Evolutionary conservation across 2,888 invertebrate species (phyloP), one percentile per base, ranked within the genome.

Genomic region (Ametastegia equiseti): DNA sequence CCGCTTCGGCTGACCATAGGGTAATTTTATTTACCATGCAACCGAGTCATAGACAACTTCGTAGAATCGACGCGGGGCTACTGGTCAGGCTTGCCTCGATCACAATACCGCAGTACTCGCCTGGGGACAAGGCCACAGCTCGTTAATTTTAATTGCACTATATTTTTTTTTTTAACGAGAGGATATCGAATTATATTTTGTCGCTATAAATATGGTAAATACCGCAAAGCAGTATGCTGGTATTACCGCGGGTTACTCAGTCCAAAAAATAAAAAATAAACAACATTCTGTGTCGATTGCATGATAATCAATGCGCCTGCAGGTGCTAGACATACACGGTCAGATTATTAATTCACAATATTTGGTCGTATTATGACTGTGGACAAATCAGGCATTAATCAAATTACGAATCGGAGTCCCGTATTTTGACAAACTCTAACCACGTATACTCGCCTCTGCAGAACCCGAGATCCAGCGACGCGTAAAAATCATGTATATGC

Each of bases 71-170:
- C 65, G 36, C 36, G 19, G 42, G 19, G 42, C 47, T 47, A 15
- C 30, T 23, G 71, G 71, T 47, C 27, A 54, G 33, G 33, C 36
- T 33, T 11, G 19, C 36, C 75, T 19, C 75, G 33, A 54, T 75
- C 50, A 75, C 75, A 4, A 13, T 36, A 11, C 75, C 36, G 33
- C 36, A 23, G 33, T 19, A 39, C n/a, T 27, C 78, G 60, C 45
- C 78, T 42, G 42, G 42, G 63, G 42, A 78, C 57, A 30, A 39
- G 39, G 42, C 42, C 42, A 60, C 42, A 45, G 78, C 60, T 78
- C 60, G 78, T 78, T 78, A 78, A 78, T 78, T 78, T 78, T 78
- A 78, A 78, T 78, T 78, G 78, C 78, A 33, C 60, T 36, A 45
- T 57, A 60, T 57, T 78, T 78, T 78, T 78, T 57, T 78, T 78